Conservation (phyloP, 1,140 invertebrate species). For the Orchesella cincta region DNA sequence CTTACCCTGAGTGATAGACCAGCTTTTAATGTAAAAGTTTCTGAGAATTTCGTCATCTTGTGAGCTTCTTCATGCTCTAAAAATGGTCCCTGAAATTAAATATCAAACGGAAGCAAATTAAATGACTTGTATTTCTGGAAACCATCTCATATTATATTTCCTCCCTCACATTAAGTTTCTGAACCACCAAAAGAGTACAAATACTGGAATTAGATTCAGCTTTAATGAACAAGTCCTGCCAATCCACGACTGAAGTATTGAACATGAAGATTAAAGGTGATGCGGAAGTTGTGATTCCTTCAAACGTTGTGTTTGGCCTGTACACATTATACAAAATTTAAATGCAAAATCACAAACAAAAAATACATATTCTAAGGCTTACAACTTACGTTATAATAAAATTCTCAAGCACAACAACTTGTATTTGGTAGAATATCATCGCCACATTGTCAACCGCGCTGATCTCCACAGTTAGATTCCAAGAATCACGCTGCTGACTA, state of each 20-base stretch:
- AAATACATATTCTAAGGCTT: neutral
- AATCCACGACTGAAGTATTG: slow-evolving; percentile 50
- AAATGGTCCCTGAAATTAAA: neutral
- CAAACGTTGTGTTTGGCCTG: neutral
- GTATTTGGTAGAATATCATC: neutral
- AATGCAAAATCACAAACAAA: too few relatives aligned
- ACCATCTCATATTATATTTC: neutral
- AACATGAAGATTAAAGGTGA: slow-evolving; percentile 56
- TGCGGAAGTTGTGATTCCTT: neutral
- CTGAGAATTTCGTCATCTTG: slow-evolving; percentile 53
- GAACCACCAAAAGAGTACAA: neutral
- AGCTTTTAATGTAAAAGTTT: slow-evolving; percentile 61
- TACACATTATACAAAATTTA: neutral
- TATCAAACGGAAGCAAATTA: neutral
- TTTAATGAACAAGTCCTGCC: neutral
- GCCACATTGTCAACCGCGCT: neutral
- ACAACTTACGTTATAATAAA: neutral
- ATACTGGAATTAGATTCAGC: neutral
- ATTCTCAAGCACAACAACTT: neutral
- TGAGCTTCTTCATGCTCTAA: neutral
- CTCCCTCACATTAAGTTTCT: neutral
- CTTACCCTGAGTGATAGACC: slow-evolving; percentile 58
- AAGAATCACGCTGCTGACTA: neutral
- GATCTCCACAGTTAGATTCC: slow-evolving; percentile 2
- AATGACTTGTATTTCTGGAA: neutral